These are phyloP conservation scores for Phortica okadai DNA, from an alignment of 2,888 invertebrate genomes.

Conservation along the genomic window DNA sequence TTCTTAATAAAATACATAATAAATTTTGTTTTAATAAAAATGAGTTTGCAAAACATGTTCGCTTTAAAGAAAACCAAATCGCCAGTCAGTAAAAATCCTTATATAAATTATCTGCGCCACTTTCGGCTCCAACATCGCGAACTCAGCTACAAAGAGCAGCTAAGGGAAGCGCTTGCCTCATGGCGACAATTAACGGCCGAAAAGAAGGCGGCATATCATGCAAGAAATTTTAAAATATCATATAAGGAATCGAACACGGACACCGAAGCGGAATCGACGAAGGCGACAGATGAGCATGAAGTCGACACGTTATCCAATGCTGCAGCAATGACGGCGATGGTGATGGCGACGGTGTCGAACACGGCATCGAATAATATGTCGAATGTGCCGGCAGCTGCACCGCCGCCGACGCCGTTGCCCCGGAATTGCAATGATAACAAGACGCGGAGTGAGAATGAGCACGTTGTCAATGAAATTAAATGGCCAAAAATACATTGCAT, in stretches of 20 bases:
- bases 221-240: neutral
- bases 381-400: too few relatives aligned
- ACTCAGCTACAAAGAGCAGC: neutral
- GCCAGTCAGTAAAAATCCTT: conserved; percentile 11
- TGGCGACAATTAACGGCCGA: neutral
- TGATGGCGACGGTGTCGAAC: neutral
- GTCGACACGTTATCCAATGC: too few relatives aligned
- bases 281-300: too few relatives aligned
- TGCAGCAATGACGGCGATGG: neutral
- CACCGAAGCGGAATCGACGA: neutral
- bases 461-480: too few relatives aligned
- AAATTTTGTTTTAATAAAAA: neutral
- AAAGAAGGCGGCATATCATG: conserved; percentile 1
- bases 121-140: conserved; percentile 4
- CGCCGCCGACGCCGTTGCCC: too few relatives aligned
- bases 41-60: conserved; percentile 10
- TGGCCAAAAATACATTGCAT: too few relatives aligned
- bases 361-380: too few relatives aligned
- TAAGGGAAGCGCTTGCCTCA: neutral
- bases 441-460: too few relatives aligned
- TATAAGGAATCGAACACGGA: neutral
- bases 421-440: too few relatives aligned
- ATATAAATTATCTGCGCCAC: neutral
- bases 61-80: neutral
- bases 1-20: too few relatives aligned